Conservation (phyloP, 2,888 invertebrate genomes). For the Syritta pipiens region DNA sequence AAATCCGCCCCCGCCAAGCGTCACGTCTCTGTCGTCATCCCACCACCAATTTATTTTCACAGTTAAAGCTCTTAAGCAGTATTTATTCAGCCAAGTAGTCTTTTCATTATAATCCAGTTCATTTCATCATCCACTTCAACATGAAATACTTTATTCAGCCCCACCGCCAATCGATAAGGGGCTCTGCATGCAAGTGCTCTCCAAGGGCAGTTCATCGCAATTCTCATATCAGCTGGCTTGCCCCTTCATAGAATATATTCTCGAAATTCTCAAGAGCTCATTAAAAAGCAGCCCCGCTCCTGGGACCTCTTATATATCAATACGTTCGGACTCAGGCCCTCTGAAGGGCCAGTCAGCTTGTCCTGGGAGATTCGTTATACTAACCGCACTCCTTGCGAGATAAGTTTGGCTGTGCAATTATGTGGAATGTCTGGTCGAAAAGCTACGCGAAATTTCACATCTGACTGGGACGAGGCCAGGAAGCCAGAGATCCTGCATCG, state of each 20-base stretch:
- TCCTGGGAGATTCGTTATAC: slow-evolving; percentile 28
- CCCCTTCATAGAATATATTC: slow-evolving; percentile 2
- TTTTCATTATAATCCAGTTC: slow-evolving; percentile 6
- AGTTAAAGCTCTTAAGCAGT: neutral
- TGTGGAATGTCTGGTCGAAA: slow-evolving; percentile 36
- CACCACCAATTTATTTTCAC: neutral
- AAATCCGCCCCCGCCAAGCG: too few relatives aligned
- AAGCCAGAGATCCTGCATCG: slow-evolving; percentile 48
- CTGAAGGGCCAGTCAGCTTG: slow-evolving; percentile 20
- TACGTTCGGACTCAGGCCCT: slow-evolving; percentile 8
- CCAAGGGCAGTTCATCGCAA: slow-evolving; percentile 12
- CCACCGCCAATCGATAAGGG: slow-evolving; percentile 17
- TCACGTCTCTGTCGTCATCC: too few relatives aligned
- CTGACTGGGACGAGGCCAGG: slow-evolving; percentile 10
- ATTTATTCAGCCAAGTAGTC: neutral
- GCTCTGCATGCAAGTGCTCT: slow-evolving; percentile 4
- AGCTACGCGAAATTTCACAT: slow-evolving; percentile 26
- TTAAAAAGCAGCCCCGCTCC: slow-evolving; percentile 28
- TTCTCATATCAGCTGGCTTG: neutral
- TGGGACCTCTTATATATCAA: slow-evolving; percentile 3
- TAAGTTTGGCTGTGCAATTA: slow-evolving; percentile 46
- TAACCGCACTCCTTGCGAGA: slow-evolving; percentile 33
- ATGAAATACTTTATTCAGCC: slow-evolving; percentile 1
- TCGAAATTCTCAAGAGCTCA: slow-evolving; percentile 48
- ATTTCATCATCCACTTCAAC: slow-evolving; percentile 11